Base-by-base conservation (phyloP, 2,797 vertebrate species). In the Coranthus polyacanthus region DNA sequence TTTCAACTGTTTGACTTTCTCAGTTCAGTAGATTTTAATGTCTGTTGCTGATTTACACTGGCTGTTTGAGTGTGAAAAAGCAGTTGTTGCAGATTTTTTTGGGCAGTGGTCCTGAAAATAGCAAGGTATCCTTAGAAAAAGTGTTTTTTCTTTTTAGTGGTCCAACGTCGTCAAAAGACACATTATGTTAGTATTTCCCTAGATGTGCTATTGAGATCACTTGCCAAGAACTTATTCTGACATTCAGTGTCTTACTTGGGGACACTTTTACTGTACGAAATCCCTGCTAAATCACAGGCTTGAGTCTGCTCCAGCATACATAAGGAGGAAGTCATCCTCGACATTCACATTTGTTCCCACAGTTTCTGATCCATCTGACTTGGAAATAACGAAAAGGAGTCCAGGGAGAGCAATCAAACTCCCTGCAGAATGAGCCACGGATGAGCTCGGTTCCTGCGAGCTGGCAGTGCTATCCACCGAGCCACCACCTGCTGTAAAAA, bases 401-500 rank as follows among this genome's bases (percentile, higher is more conserved):
- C 72, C 32, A 12, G 42, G 24, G 76, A 79, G 77, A 78, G 76
- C 75, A 78, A 83, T 88, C 72, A 75, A 68, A 81, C 58, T 72
- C 56, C 64, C 64, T 12, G 15, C 46, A 71, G 71, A 60, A 62
- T 72, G 56, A 46, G 13, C 65, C 17, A 5, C 36, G 32, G 18
- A 63, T 66, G 57, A 46, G 13, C 13, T 15, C 32, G 20, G 24
- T 51, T 59, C 20, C 38, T 50, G 20, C 0, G 53, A 67, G 36
- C 49, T 38, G 54, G 42, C 38, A 18, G 39, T 9, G 21, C 36
- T 37, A 65, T 74, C 68, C 36, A 49, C 72, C 47, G 51, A 67
- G 51, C 53, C 53, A 16, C 63, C 73, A 47, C 75, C 72, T 54
- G 69, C 64, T 59, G 51, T 51, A 56, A 72, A 72, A 72, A 13